phyloP scores from a whole-genome alignment of 2,797 vertebrate genomes.

The Valencia hispanica region DNA sequence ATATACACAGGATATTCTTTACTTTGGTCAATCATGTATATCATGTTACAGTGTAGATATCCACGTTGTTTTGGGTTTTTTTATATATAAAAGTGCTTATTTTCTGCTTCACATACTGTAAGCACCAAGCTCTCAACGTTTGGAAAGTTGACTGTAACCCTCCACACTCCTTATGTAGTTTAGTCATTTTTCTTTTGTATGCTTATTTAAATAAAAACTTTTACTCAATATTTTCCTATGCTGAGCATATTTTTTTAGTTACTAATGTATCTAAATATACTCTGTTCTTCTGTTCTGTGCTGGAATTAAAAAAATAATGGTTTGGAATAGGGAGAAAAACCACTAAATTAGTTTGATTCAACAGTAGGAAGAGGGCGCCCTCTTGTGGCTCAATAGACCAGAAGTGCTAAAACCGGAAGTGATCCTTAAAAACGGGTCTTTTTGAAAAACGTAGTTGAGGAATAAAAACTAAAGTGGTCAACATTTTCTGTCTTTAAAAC shows the following conservation, averaged over 20 bases:
- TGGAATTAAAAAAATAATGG: background rate
- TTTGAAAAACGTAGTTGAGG: background rate
- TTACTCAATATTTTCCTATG: constrained; percentile 52
- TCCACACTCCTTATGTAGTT: constrained; percentile 64
- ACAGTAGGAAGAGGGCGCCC: constrained; percentile 37
- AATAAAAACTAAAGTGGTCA: background rate
- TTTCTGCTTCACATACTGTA: constrained; percentile 70
- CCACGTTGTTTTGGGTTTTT: constrained; percentile 65
- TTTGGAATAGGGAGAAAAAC: background rate
- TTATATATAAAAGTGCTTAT: constrained; percentile 71
- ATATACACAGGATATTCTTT: constrained; percentile 50
- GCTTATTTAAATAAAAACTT: constrained; percentile 77
- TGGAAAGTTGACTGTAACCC: constrained; percentile 61
- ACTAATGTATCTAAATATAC: background rate
- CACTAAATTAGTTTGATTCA: background rate
- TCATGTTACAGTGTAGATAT: constrained; percentile 81
- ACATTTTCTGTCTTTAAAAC: no score
- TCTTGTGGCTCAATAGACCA: constrained; percentile 41
- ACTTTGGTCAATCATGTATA: constrained; percentile 61
- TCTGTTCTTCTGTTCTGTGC: background rate
- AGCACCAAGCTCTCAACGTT: constrained; percentile 64
- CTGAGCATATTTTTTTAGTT: background rate
- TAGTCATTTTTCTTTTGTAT: constrained; percentile 67
- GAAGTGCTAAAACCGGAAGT: background rate
- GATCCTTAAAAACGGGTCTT: background rate